Evolutionary conservation across 2,113 vertebrate species (phyloP).

Genomic region (Callionymus lyra): DNA sequence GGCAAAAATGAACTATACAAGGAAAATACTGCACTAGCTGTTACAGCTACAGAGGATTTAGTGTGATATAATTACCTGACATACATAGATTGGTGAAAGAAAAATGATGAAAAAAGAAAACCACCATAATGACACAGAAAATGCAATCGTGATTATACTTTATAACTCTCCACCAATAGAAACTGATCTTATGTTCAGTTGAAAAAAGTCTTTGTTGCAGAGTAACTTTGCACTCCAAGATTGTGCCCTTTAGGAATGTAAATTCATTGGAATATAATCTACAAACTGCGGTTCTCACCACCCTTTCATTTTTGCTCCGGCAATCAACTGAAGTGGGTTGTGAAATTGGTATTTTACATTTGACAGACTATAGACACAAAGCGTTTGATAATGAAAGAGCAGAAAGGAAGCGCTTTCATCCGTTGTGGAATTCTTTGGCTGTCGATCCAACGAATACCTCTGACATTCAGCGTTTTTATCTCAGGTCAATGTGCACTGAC

Average conservation of each 20-base stretch:
- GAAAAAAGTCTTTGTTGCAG: conserved; percentile 1
- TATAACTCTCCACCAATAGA: too few species aligned
- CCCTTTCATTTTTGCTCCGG: conserved; percentile 20
- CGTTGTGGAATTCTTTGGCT: conserved; percentile 10
- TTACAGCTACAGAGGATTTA: too few species aligned
- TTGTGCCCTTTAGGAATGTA: neutral
- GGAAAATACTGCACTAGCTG: too few species aligned
- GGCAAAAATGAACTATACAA: too few species aligned
- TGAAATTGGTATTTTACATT: conserved; percentile 24
- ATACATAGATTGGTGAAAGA: too few species aligned
- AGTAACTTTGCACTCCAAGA: conserved; percentile 9
- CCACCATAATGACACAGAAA: too few species aligned
- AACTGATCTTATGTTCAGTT: too few species aligned
- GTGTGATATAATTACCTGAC: too few species aligned
- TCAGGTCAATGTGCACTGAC: conserved; percentile 6
- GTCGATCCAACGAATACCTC: conserved; percentile 15
- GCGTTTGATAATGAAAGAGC: conserved; percentile 12
- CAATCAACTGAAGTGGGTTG: conserved; percentile 14
- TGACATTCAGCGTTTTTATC: conserved; percentile 8
- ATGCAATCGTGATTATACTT: too few species aligned
- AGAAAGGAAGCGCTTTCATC: conserved; percentile 23
- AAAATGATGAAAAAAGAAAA: too few species aligned
- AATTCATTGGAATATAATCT: conserved; percentile 17
- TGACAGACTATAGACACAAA: conserved; percentile 10
- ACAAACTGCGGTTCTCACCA: conserved; percentile 13